phyloP scores from a whole-genome alignment of 2,113 vertebrate species.

The Atherinomorus stipes region DNA sequence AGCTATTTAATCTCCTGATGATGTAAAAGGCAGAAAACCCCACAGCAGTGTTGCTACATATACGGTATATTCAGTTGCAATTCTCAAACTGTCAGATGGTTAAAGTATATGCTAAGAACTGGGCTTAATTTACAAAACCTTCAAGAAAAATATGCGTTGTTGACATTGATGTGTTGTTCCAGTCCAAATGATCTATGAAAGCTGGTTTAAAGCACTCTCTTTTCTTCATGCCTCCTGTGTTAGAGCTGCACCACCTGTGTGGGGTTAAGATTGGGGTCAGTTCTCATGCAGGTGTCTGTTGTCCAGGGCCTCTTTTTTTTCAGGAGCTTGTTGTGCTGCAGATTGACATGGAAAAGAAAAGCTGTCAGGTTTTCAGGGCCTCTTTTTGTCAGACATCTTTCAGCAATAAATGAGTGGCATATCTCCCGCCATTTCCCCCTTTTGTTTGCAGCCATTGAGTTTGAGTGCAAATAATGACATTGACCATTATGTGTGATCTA shows the following conservation, averaged over 20 bases:
- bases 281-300: constrained; percentile 53
- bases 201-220: constrained; percentile 31
- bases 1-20: constrained; percentile 10
- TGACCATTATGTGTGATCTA: constrained; percentile 67
- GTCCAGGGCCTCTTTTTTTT: constrained; percentile 47
- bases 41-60: not conserved
- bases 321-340: constrained; percentile 26
- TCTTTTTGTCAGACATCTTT: constrained; percentile 75
- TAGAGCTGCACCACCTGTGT: constrained; percentile 67
- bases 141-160: constrained; percentile 40
- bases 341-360: constrained; percentile 62
- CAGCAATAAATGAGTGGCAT: constrained; percentile 72
- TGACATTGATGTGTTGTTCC: constrained; percentile 46
- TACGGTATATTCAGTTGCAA: not conserved
- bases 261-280: constrained; percentile 70
- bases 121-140: constrained; percentile 38
- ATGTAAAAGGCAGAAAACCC: constrained; percentile 7
- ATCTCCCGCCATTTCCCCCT: constrained; percentile 76
- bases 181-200: constrained; percentile 46
- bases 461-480: constrained; percentile 70
- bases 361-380: constrained; percentile 55
- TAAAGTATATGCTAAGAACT: constrained; percentile 24
- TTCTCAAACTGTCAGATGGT: constrained; percentile 37
- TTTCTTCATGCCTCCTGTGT: constrained; percentile 53
- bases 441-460: constrained; percentile 66